A percentile compares a stretch with the other conserved stretches of the same genome.
Evolutionary conservation across 2,113 vertebrate species (phyloP).

Genomic region (Alosa alosa): DNA sequence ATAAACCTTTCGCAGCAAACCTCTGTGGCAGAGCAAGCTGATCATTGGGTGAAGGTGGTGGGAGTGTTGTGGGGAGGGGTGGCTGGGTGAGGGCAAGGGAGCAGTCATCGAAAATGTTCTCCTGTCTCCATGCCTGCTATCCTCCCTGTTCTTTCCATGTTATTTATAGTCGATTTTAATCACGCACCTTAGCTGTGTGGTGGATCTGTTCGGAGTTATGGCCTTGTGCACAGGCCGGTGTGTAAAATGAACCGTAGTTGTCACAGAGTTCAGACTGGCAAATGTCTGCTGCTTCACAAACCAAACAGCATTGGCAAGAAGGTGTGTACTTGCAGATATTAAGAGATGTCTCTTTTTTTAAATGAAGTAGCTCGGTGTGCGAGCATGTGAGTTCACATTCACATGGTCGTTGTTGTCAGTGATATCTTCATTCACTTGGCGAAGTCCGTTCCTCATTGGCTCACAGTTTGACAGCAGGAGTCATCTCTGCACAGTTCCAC

Average conservation of each 20-base stretch:
- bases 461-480: neutral
- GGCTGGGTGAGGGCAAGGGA: neutral
- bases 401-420: neutral
- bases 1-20: slow-evolving; percentile 44
- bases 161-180: neutral
- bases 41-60: slow-evolving; percentile 27
- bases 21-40: slow-evolving; percentile 24
- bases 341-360: neutral
- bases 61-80: neutral
- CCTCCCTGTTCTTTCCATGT: neutral
- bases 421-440: neutral
- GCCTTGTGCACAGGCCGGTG: neutral
- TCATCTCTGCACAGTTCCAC: neutral
- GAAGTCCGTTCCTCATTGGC: neutral
- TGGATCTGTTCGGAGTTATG: neutral
- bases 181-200: neutral
- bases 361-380: neutral
- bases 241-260: neutral
- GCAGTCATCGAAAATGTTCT: neutral
- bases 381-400: neutral
- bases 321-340: neutral
- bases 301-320: neutral
- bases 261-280: neutral
- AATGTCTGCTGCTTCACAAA: neutral
- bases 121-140: neutral